phyloP scores from a whole-genome alignment of 2,797 vertebrate species.

The Streptopelia turtur region DNA sequence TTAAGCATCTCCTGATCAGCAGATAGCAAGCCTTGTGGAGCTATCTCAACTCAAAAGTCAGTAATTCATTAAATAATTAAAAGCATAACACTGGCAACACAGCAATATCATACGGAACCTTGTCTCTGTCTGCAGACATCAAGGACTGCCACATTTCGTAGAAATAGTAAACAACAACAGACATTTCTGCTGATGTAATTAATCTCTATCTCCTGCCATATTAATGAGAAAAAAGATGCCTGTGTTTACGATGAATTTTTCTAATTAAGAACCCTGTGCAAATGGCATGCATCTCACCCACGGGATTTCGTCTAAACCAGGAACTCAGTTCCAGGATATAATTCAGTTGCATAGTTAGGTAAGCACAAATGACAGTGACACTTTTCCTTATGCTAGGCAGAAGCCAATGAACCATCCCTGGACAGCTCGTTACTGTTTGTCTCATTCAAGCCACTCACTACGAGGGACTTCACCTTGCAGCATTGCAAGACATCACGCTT shows the following conservation, averaged over 20 bases:
- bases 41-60: not conserved
- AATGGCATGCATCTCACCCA: not conserved
- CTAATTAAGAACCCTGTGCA: conserved; percentile 10
- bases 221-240: not conserved
- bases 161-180: not conserved
- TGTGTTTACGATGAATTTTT: not conserved
- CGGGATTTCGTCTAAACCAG: conserved; percentile 3
- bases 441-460: not conserved
- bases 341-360: not conserved
- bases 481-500: not conserved
- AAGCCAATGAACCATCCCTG: not conserved
- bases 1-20: not conserved
- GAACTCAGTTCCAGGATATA: not conserved
- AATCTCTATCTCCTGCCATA: not conserved
- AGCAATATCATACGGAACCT: not conserved
- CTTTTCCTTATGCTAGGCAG: not conserved
- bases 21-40: not conserved
- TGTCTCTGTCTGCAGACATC: not conserved
- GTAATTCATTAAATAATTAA: not conserved
- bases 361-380: conserved; percentile 3
- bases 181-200: conserved; percentile 5
- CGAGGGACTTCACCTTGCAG: not conserved
- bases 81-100: not conserved
- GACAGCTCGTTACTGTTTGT: not conserved
- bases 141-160: not conserved